Percentiles rank a stretch among this genome's conserved stretches.
Conservation (phyloP, 2,888 invertebrate genomes). For the Geophilus truncorum region DNA sequence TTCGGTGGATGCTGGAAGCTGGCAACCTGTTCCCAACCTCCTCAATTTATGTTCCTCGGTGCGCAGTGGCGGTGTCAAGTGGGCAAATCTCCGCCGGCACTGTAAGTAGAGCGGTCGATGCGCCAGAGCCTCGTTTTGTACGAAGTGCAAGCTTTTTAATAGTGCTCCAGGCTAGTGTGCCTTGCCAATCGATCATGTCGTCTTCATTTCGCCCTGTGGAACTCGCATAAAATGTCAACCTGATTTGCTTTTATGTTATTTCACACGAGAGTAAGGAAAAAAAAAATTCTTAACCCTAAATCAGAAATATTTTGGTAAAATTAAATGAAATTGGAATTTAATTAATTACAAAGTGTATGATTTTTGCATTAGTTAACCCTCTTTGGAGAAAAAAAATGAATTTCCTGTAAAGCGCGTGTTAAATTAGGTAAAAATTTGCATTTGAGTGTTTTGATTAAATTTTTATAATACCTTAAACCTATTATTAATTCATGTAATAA, state of each 20-base stretch:
- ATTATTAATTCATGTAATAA: too few relatives aligned
- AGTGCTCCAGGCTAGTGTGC: not conserved
- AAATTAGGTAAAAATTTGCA: too few relatives aligned
- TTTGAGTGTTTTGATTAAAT: too few relatives aligned
- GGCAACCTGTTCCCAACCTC: not conserved
- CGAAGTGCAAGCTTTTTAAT: not conserved
- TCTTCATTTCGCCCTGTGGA: not conserved
- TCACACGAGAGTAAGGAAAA: too few relatives aligned
- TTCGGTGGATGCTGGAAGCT: not conserved
- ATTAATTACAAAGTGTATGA: too few relatives aligned
- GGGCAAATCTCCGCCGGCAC: not conserved
- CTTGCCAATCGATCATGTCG: not conserved
- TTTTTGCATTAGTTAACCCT: too few relatives aligned
- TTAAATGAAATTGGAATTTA: too few relatives aligned
- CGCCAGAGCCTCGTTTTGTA: not conserved
- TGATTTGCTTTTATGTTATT: not conserved
- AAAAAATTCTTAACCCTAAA: too few relatives aligned
- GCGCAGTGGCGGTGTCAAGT: not conserved
- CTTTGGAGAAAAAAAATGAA: too few relatives aligned
- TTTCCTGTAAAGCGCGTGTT: too few relatives aligned
- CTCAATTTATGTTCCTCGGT: not conserved
- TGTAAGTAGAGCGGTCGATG: not conserved
- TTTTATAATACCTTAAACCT: too few relatives aligned
- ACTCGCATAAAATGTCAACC: not conserved
- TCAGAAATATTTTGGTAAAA: too few relatives aligned